Evolutionary conservation across 2,888 invertebrate species (phyloP), one percentile per base, ranked within the genome.

Genomic region (Malacosoma neustria): DNA sequence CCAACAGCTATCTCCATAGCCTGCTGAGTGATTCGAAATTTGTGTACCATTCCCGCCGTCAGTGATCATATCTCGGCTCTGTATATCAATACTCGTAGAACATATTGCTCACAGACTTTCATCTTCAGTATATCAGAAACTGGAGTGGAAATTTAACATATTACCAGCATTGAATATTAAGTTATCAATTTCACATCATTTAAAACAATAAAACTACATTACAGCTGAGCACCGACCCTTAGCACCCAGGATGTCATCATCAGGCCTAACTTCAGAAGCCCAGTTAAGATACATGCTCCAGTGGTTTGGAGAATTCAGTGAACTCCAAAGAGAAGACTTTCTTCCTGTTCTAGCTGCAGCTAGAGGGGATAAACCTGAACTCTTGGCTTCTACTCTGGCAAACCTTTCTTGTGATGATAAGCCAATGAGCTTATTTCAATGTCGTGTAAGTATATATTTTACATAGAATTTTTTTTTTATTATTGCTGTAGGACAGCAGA

Each of bases 241-340:
- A 42, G 46, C 59, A 4, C 62, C 62, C 56, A 84, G 74, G 45
- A 89, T 89, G 89, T 87, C 89, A 22, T 80, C 81, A 40, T 79
- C 84, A 44, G 88, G 87, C 37, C 66, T 89, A 54, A 88, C 89
- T 2, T 74, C 90, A 29, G 92, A 92, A 60, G 91, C 92, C 2
- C 95, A 96, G 73, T 86, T 95, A 55, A 88, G 93, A 38, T 96
- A 95, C 67, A 82, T 95, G 48, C 85, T 93, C 39, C 92, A 94
- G 64, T 96, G 96, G 96, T 96, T 96, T 61, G 89, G 90, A 58
- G 95, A 95, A 74, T 96, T 94, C 90, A 95, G 95, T 64, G 95
- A 95, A 62, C 87, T 95, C 69, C 95, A 96, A 67, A 87, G 93
- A 39, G 92, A 92, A 41, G 96, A 96, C 67, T 96, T 96, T 70